Base-by-base conservation (phyloP, 2,888 invertebrate genomes). In the Parapristionchus giblindavisi region DNA sequence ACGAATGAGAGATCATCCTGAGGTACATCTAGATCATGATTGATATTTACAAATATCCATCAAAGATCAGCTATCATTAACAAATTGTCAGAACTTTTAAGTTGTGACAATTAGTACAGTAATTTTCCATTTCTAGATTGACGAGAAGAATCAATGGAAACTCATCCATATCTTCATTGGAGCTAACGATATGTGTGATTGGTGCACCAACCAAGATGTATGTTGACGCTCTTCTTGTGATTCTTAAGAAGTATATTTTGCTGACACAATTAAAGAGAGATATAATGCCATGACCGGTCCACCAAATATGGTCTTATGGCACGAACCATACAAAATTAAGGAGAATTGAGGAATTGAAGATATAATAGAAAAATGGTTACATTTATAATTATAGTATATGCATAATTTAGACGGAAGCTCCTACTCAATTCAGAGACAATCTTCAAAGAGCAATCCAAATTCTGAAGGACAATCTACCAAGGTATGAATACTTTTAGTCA, bases 91-190 rank as follows among this genome's bases (percentile, higher is more conserved):
- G n/a, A n/a, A n/a, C n/a, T n/a, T n/a, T n/a, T n/a, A n/a, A n/a
- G n/a, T n/a, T n/a, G n/a, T n/a, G n/a, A n/a, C n/a, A n/a, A n/a
- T n/a, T n/a, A n/a, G n/a, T n/a, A n/a, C n/a, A n/a, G n/a, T n/a
- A n/a, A 48, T 48, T 11, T 14, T 11, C 21, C 21, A 27, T 6
- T 24, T 40, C 2, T 36, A 76, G 66, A 76, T 83, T 24, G 77
- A 84, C 75, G 54, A 83, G 11, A 66, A 80, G 36, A 79, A 82
- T 48, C 82, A 83, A 75, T 85, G 85, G 85, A 85, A 85, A 58
- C 74, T 85, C 48, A 73, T 85, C 63, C 83, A 80, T 58, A 79
- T 85, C 56, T 85, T 85, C 78, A 84, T 85, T 54, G 85, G 85
- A 4, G 78, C 77, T 38, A 85, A 85, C 51, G 84, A 85, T 65